Base-by-base conservation (phyloP, 2,888 invertebrate genomes). In the Halocaridina rubra region DNA sequence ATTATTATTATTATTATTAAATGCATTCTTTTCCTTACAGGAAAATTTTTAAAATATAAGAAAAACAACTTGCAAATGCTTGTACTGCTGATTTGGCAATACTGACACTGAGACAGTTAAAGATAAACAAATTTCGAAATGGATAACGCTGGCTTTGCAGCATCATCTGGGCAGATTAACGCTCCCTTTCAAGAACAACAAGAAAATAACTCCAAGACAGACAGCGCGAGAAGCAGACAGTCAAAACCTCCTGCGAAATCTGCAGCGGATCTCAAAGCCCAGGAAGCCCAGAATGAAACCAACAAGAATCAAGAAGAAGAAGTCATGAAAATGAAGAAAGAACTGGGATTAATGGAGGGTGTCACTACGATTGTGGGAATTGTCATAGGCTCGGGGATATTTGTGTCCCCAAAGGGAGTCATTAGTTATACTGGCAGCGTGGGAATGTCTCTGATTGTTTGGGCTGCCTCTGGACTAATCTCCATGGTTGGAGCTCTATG, bases 351-450 rank as follows among this genome's bases (percentile, higher is more conserved):
- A 57, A 90, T 95, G 89, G 96, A 97, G 91, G 97, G 97, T 29
- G 96, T 98, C 7, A 96, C 96, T 24, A 97, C 98, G 87, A 98
- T 98, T 89, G 96, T 98, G 29, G 98, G 98, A 74, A 95, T 97
- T 85, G 97, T 98, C 89, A 95, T 98, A 74, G 98, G 98, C 1
- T 95, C 98, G 8, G 98, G 98, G 8, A 98, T 98, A 89, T 98
- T 98, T 91, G 96, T 98, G 69, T 96, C 97, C 19, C 98, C 98
- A 0, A 96, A 95, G 91, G 95, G 93, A n/a, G 97, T 97, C 8
- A 92, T 98, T 16, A 91, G 92, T 87, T 93, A 95, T 90, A 94
- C 97, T 8, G 97, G 97, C 8, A 97, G 97, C 33, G 95, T 97
- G 85, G 97, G 97, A 13, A 94, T 96, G 90, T 95, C 97, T 1